These are phyloP conservation scores for Anolis sagrei DNA, from an alignment of 2,113 vertebrate species.

Conservation along the genomic window DNA sequence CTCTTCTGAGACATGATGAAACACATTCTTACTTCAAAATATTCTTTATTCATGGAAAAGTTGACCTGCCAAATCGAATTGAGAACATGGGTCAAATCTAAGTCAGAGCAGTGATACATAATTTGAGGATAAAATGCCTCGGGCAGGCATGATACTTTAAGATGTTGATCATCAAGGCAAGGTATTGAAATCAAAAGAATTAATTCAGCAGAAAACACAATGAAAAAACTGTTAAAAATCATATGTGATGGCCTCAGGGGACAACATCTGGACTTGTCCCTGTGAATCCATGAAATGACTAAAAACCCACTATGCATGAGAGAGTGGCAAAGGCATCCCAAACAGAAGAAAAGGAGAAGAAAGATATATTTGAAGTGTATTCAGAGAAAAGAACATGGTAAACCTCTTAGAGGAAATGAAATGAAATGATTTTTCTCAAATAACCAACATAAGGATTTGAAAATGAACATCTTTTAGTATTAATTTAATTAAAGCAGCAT, in stretches of 20 bases:
- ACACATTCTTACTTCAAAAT: background rate
- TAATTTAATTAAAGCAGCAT: constrained; percentile 85
- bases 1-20: background rate
- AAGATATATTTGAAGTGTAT: constrained; percentile 41
- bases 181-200: background rate
- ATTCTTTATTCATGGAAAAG: background rate
- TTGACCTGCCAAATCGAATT: background rate
- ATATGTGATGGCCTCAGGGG: background rate
- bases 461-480: constrained; percentile 76
- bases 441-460: constrained; percentile 78
- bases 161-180: background rate
- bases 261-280: background rate
- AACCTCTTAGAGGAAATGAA: constrained; percentile 74
- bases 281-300: background rate
- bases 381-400: constrained; percentile 68
- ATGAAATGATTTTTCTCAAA: constrained; percentile 74
- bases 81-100: background rate
- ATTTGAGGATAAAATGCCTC: background rate
- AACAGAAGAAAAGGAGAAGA: constrained; percentile 46
- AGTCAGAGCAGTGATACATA: background rate
- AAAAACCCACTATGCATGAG: background rate
- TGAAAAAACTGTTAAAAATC: background rate
- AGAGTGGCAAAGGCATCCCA: constrained; percentile 21
- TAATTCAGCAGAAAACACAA: background rate
- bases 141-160: background rate